Percentiles rank a stretch among this genome's conserved stretches.
Conservation (phyloP, 2,113 vertebrate species). For the Psittacus erithacus region DNA sequence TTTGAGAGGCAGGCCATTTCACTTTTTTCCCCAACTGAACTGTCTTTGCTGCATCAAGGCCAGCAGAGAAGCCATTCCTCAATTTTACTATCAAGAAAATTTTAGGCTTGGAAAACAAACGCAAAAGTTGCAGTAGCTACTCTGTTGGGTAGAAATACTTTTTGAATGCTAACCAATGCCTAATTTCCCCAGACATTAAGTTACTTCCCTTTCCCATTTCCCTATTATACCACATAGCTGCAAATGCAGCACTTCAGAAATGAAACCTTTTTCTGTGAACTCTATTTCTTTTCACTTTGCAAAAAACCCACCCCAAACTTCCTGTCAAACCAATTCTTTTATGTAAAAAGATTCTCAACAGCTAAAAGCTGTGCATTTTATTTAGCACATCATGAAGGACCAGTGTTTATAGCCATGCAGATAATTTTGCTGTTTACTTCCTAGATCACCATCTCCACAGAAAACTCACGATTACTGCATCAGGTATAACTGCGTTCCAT, state of each 20-base stretch:
- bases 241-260: neutral
- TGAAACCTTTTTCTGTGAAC: neutral
- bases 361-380: neutral
- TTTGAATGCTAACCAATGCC: neutral
- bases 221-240: neutral
- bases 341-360: neutral
- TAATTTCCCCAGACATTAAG: neutral
- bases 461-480: neutral
- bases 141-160: neutral
- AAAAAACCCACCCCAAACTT: neutral
- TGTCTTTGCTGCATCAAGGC: neutral
- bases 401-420: neutral
- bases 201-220: neutral
- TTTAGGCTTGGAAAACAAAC: neutral
- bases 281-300: neutral
- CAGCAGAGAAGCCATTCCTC: neutral
- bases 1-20: neutral
- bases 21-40: neutral
- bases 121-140: neutral
- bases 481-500: neutral
- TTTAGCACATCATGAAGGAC: neutral
- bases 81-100: neutral
- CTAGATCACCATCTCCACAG: neutral
- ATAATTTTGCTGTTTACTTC: neutral
- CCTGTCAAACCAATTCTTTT: neutral